These are phyloP conservation scores for Mechanitis messenoides DNA, from an alignment of 2,888 invertebrate species.

Conservation along the genomic window DNA sequence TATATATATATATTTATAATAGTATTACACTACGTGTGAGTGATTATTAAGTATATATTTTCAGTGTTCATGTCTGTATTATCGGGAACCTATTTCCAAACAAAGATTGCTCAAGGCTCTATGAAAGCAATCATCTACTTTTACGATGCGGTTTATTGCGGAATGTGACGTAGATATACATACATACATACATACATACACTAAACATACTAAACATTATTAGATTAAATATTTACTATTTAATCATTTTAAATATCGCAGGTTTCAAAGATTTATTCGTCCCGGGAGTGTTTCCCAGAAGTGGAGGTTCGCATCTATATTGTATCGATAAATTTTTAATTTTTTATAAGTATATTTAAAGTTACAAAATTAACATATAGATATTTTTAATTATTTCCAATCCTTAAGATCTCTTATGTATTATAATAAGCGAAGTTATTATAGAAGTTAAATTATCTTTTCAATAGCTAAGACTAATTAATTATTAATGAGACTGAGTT, in stretches of 20 bases:
- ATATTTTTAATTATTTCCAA: no score
- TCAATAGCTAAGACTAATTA: slow-evolving; percentile 10
- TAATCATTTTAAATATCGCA: no score
- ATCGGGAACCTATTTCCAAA: slow-evolving; percentile 53
- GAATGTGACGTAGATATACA: slow-evolving; percentile 12
- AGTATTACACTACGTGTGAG: background rate
- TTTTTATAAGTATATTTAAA: background rate
- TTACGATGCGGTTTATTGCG: slow-evolving; percentile 49
- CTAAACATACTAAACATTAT: background rate
- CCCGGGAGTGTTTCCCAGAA: no score
- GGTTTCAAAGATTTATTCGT: no score
- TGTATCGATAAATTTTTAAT: background rate
- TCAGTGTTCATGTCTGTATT: slow-evolving; percentile 25
- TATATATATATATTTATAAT: background rate
- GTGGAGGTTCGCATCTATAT: no score
- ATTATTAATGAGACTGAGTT: slow-evolving; percentile 20
- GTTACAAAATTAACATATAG: no score
- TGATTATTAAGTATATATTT: no score
- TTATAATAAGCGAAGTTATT: background rate
- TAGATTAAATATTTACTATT: background rate
- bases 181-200: slow-evolving; percentile 19
- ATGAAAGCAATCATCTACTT: slow-evolving; percentile 46
- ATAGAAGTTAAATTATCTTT: background rate
- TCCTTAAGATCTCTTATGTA: no score
- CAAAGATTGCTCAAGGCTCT: slow-evolving; percentile 51